A percentile compares a stretch with the other conserved stretches of the same genome.
These are phyloP conservation scores for Listronotus bonariensis DNA, from an alignment of 1,140 invertebrate genomes.

Conservation along the genomic window DNA sequence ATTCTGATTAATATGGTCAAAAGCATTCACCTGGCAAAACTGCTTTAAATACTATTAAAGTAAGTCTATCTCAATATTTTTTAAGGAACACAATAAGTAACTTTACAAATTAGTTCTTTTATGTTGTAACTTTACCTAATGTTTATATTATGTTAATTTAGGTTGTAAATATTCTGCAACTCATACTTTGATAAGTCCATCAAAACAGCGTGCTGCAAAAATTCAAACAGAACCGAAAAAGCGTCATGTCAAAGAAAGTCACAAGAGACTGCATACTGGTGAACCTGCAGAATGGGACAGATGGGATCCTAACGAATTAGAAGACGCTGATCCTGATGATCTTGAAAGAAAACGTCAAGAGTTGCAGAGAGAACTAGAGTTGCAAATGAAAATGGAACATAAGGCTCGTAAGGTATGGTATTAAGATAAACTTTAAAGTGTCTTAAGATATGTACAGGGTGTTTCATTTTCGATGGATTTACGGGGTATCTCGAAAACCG, in stretches of 20 bases:
- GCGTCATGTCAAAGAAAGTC: slow-evolving; percentile 63
- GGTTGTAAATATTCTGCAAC: slow-evolving; percentile 73
- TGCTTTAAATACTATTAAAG: too few relatives aligned
- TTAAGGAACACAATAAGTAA: too few relatives aligned
- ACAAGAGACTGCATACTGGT: slow-evolving; percentile 68
- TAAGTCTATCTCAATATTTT: too few relatives aligned
- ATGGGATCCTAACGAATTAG: slow-evolving; percentile 78
- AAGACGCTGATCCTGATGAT: slow-evolving; percentile 81
- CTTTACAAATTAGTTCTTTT: too few relatives aligned
- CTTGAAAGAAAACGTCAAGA: slow-evolving; percentile 76
- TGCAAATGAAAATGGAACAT: slow-evolving; percentile 72
- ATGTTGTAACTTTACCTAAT: too few relatives aligned
- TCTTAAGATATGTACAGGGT: too few relatives aligned
- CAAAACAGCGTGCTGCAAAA: slow-evolving; percentile 69
- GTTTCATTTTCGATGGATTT: too few relatives aligned
- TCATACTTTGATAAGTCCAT: slow-evolving; percentile 74
- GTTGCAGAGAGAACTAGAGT: slow-evolving; percentile 76
- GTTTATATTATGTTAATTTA: neutral
- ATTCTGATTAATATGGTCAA: too few relatives aligned
- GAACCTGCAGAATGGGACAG: slow-evolving; percentile 72
- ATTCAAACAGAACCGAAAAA: slow-evolving; percentile 66
- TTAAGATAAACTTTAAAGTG: too few relatives aligned
- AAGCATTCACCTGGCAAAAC: too few relatives aligned
- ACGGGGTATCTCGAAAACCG: too few relatives aligned
- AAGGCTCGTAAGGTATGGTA: slow-evolving; percentile 51